Percentiles rank a stretch among this genome's conserved stretches.
phyloP scores from a whole-genome alignment of 2,113 vertebrate genomes.

The Colistium nudipinnis region DNA sequence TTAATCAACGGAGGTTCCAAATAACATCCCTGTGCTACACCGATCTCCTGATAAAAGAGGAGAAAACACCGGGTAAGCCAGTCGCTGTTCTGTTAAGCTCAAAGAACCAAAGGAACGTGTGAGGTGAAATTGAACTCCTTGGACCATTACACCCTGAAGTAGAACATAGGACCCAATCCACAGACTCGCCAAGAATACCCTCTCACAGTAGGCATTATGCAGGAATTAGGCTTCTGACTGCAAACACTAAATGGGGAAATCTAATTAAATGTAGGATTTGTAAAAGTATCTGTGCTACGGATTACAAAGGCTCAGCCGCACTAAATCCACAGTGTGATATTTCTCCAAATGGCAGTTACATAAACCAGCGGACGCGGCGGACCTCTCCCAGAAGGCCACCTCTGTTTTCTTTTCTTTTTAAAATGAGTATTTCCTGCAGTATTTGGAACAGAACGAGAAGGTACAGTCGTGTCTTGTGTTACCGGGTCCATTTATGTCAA shows the following conservation, averaged over 20 bases:
- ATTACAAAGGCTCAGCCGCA: conserved; percentile 74
- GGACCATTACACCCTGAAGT: conserved; percentile 68
- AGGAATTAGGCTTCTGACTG: conserved; percentile 70
- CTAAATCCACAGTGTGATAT: conserved; percentile 66
- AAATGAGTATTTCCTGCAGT: background rate
- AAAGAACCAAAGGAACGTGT: conserved; percentile 40
- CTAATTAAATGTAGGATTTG: conserved; percentile 81
- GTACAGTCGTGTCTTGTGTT: background rate
- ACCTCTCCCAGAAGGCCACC: conserved; percentile 40
- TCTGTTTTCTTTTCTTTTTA: conserved; percentile 12
- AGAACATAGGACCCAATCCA: conserved; percentile 48
- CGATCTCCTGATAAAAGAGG: conserved; percentile 49
- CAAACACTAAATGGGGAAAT: conserved; percentile 76
- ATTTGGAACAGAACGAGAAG: background rate
- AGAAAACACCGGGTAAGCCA: conserved; percentile 44
- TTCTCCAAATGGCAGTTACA: conserved; percentile 66
- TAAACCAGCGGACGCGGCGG: conserved; percentile 60
- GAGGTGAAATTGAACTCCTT: conserved; percentile 60
- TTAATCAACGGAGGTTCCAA: background rate
- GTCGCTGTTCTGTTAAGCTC: conserved; percentile 25
- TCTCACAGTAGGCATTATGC: conserved; percentile 62
- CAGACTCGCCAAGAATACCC: conserved; percentile 48
- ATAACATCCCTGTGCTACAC: background rate
- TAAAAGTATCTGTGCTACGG: conserved; percentile 75
- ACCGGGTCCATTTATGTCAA: background rate